Evolutionary conservation across 2,888 invertebrate genomes (phyloP).

Genomic region (Lydus trimaculatus): DNA sequence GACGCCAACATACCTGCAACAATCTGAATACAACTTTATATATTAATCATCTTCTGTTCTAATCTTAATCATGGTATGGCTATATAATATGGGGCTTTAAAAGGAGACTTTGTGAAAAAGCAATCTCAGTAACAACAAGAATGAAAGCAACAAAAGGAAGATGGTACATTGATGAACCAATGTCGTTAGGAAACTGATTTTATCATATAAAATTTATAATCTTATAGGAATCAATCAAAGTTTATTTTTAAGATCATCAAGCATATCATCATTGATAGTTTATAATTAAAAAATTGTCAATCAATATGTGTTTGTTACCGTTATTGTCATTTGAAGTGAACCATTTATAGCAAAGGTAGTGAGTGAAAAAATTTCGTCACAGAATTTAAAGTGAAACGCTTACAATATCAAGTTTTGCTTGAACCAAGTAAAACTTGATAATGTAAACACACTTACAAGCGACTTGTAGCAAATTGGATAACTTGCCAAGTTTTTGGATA

Average conservation of each 20-base stretch:
- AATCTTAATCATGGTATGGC: constrained; percentile 30
- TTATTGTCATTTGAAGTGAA: too few relatives aligned
- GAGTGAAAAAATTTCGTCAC: too few relatives aligned
- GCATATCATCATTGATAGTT: neutral
- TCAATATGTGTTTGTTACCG: too few relatives aligned
- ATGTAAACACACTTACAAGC: too few relatives aligned
- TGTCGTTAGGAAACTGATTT: constrained; percentile 12
- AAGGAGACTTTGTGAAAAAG: constrained; percentile 12
- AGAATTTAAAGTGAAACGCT: too few relatives aligned
- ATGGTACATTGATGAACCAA: constrained; percentile 22
- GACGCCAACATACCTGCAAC: constrained; percentile 1
- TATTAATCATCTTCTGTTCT: constrained; percentile 32
- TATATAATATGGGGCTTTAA: constrained; percentile 25
- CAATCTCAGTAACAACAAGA: neutral
- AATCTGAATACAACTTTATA: constrained; percentile 24
- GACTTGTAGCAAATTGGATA: too few relatives aligned
- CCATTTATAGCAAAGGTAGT: too few relatives aligned
- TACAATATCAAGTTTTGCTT: too few relatives aligned
- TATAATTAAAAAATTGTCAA: too few relatives aligned
- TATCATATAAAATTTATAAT: neutral
- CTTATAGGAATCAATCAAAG: neutral
- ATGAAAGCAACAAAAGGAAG: constrained; percentile 3
- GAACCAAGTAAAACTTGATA: too few relatives aligned
- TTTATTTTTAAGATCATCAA: too few relatives aligned
- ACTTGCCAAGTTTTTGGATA: too few relatives aligned